phyloP scores from a whole-genome alignment of 2,888 invertebrate species.

The Temnothorax unifasciatus region DNA sequence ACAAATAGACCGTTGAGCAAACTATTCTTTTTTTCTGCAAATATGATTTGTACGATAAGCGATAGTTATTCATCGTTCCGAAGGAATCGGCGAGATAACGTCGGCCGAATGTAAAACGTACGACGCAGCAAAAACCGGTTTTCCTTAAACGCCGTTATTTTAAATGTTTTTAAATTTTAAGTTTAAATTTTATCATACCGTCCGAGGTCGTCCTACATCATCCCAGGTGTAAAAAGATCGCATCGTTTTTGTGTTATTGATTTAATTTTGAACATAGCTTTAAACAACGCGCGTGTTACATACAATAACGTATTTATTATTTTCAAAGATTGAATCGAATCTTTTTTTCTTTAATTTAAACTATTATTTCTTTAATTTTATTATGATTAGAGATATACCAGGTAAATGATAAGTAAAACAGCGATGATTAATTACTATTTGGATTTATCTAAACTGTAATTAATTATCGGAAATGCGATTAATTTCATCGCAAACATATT shows the following conservation, averaged over 20 bases:
- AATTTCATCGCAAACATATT: conserved; percentile 6
- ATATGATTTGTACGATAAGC: background rate
- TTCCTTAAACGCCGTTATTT: background rate
- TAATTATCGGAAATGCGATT: background rate
- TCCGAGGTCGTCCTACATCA: conserved; percentile 13
- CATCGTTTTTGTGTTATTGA: conserved; percentile 16
- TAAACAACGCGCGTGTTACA: background rate
- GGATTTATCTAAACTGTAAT: background rate
- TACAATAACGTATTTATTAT: background rate
- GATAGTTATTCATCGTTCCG: conserved; percentile 3
- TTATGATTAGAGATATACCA: background rate
- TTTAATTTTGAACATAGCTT: conserved; percentile 7
- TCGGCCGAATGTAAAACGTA: background rate
- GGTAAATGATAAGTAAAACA: background rate
- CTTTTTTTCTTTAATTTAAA: conserved; percentile 3
- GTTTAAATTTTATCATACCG: conserved; percentile 5
- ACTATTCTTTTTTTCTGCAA: conserved; percentile 6
- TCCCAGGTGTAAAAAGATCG: conserved; percentile 9
- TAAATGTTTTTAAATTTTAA: conserved; percentile 4
- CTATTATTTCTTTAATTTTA: background rate
- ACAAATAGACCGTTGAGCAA: conserved; percentile 6
- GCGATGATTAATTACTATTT: conserved; percentile 2
- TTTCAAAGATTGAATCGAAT: background rate
- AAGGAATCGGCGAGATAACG: background rate
- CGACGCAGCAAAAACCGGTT: background rate